Conservation (phyloP, 2,888 invertebrate genomes). For the Cactoblastis cactorum region DNA sequence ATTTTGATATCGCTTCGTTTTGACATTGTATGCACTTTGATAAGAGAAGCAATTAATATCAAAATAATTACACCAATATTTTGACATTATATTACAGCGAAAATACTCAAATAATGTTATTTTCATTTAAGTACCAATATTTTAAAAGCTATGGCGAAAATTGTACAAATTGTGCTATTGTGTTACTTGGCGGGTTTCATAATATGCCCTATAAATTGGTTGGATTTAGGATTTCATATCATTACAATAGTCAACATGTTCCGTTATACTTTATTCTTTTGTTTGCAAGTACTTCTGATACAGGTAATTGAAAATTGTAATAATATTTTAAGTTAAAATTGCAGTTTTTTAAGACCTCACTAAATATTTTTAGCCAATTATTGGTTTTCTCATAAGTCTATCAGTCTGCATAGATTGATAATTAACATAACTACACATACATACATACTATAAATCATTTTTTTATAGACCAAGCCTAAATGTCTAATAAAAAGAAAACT, state of each 20-base stretch:
- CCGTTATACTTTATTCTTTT: background rate
- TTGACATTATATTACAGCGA: background rate
- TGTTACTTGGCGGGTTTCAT: background rate
- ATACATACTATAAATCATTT: too few relatives aligned
- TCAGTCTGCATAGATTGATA: too few relatives aligned
- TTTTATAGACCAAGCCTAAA: too few relatives aligned
- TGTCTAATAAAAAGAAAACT: too few relatives aligned
- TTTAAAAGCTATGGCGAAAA: conserved; percentile 4
- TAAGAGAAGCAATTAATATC: background rate
- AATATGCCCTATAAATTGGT: conserved; percentile 1
- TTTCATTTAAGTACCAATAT: background rate
- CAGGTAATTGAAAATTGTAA: conserved; percentile 1
- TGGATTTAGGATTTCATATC: background rate
- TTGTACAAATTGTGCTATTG: background rate
- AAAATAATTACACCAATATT: background rate
- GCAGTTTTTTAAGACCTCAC: too few relatives aligned
- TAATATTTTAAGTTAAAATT: background rate
- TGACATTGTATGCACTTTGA: too few relatives aligned
- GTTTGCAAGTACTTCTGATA: background rate
- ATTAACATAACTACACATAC: too few relatives aligned
- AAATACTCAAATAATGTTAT: background rate
- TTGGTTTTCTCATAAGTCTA: too few relatives aligned
- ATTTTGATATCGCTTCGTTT: too few relatives aligned
- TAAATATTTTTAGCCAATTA: too few relatives aligned
- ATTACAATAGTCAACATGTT: background rate